These are phyloP conservation scores for Parasteatoda lunata DNA, from an alignment of 2,888 invertebrate genomes.

Conservation along the genomic window DNA sequence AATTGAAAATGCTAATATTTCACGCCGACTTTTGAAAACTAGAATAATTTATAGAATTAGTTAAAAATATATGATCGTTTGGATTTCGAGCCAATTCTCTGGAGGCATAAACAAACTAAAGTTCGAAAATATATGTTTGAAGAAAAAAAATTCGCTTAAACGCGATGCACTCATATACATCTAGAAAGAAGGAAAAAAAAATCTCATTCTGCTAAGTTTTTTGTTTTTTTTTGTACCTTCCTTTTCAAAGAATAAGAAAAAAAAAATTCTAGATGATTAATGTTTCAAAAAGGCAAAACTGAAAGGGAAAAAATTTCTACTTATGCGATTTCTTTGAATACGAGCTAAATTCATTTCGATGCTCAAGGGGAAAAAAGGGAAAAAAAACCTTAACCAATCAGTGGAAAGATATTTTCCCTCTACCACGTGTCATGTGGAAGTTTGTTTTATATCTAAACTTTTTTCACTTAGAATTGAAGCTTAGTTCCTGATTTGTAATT, in stretches of 20 bases:
- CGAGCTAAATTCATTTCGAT: constrained; percentile 3
- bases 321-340: background rate
- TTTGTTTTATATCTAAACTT: background rate
- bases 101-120: too few species aligned
- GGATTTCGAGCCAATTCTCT: too few species aligned
- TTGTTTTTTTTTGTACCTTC: background rate
- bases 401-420: background rate
- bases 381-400: constrained; percentile 1
- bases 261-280: background rate
- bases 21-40: too few species aligned
- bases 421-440: background rate
- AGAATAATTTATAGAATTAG: too few species aligned
- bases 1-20: too few species aligned
- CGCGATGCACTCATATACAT: too few species aligned
- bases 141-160: too few species aligned
- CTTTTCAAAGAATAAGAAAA: constrained; percentile 1
- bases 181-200: too few species aligned
- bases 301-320: background rate
- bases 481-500: constrained; percentile 5
- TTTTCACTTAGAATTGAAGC: background rate
- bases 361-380: background rate
- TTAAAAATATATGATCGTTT: too few species aligned
- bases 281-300: background rate
- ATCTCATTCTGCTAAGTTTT: too few species aligned
- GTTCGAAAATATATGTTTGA: too few species aligned